phyloP scores from a whole-genome alignment of 2,797 vertebrate genomes.

The Poecilia wingei region DNA sequence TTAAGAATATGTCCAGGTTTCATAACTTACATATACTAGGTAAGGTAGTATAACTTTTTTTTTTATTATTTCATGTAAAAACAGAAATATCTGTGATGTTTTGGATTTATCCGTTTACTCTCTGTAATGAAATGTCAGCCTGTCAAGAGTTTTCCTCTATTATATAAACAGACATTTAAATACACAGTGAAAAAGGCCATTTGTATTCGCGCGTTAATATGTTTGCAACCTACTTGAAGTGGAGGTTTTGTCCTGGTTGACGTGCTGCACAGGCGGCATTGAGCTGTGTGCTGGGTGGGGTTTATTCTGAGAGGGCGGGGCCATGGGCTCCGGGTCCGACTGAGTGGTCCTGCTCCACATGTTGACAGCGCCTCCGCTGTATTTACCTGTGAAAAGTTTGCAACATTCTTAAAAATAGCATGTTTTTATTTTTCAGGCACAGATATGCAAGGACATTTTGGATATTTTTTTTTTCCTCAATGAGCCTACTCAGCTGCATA shows the following conservation, averaged over 20 bases:
- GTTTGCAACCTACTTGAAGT: conserved; percentile 32
- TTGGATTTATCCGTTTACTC: not conserved
- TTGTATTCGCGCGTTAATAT: not conserved
- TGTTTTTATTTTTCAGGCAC: not conserved
- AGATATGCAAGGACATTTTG: not conserved
- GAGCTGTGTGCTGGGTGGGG: conserved; percentile 60
- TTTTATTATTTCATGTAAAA: too few species aligned
- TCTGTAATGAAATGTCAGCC: not conserved
- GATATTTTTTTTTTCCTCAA: not conserved
- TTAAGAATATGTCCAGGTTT: not conserved
- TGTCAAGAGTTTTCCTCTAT: not conserved
- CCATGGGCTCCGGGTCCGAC: conserved; percentile 84
- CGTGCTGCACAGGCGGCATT: conserved; percentile 65
- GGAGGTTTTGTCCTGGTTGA: conserved; percentile 63
- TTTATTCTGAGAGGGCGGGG: conserved; percentile 70
- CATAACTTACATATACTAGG: too few species aligned
- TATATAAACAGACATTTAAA: not conserved
- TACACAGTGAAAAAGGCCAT: too few species aligned
- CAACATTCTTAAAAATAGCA: not conserved
- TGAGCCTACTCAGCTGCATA: not conserved
- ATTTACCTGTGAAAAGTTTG: conserved; percentile 81
- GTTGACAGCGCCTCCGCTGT: conserved; percentile 89
- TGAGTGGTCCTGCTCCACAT: conserved; percentile 92
- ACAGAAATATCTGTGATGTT: not conserved
- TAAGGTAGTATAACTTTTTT: not conserved